Base-by-base conservation (phyloP, 1,140 invertebrate species). In the Papilio helenus region DNA sequence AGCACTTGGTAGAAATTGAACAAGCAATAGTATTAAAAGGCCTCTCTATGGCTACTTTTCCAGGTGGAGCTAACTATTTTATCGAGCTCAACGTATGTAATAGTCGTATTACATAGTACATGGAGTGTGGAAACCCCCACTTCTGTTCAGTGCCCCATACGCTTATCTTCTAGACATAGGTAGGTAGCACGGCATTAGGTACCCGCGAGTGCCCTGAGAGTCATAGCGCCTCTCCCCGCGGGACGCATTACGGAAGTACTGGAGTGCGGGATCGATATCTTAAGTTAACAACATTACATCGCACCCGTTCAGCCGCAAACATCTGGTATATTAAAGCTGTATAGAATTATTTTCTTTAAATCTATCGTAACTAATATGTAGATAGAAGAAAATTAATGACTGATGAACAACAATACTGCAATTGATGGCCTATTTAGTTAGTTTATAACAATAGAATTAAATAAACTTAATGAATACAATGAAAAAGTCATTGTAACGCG, bases 191-290 rank as follows among this genome's bases (percentile, higher is more conserved):
- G 90, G 88, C 90, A 92, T 92, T 90, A 91, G 89, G 81, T 86
- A 85, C 90, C 88, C 89, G 55, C 74, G 90, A 86, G 90, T 82
- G 79, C 79, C 79, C 84, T 80, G 85, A 87, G 88, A 89, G 88
- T 92, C 90, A 88, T 91, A 92, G 87, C 88, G 89, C 87, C 90
- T 91, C 80, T 83, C 84, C 92, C 88, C 90, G 68, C 79, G 90
- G 89, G 92, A 92, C 89, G 87, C 92, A 92, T 93, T 92, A 92
- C 86, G 89, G 89, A 89, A 93, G 87, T 89, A 91, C 92, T 92
- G 89, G 89, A 89, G 86, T 86, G 82, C 82, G 83, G 88, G 92
- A 93, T 93, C 92, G 89, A 93, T 93, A 91, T 87, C 86, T 87
- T 88, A 88, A 90, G 85, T 91, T 91, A 88, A 92, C 89, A 89